phyloP scores from a whole-genome alignment of 2,888 invertebrate species.

The Cantharis rufa region DNA sequence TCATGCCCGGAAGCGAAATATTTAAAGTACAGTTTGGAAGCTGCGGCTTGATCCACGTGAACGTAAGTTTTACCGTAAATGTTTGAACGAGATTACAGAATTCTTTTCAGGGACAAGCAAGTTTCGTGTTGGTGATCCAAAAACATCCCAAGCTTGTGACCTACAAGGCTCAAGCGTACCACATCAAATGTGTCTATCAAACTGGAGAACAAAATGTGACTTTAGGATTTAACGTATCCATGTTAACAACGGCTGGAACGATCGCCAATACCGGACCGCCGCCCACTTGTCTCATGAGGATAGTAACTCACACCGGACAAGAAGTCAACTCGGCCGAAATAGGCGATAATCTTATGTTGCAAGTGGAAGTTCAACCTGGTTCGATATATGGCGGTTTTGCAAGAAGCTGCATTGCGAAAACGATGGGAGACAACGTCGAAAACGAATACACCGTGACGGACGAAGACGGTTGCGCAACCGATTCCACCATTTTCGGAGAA shows the following conservation, averaged over 20 bases:
- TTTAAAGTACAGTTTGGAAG: constrained; percentile 81
- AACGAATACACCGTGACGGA: constrained; percentile 93
- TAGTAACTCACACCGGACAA: constrained; percentile 83
- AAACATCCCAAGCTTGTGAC: constrained; percentile 95
- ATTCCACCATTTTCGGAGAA: constrained; percentile 89
- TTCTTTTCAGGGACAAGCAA: constrained; percentile 77
- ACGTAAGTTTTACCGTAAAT: constrained; percentile 67
- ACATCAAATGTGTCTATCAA: constrained; percentile 93
- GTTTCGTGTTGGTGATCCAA: constrained; percentile 92
- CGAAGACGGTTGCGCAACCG: constrained; percentile 91
- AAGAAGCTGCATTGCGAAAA: constrained; percentile 90
- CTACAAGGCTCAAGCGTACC: constrained; percentile 93
- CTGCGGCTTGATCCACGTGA: constrained; percentile 88
- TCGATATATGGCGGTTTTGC: constrained; percentile 93
- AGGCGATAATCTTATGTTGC: constrained; percentile 57
- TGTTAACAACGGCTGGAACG: constrained; percentile 93
- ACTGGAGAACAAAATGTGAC: constrained; percentile 92
- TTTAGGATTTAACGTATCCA: constrained; percentile 91
- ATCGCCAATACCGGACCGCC: constrained; percentile 95
- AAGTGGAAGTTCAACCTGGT: constrained; percentile 54
- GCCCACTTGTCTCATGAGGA: constrained; percentile 89
- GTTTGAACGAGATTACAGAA: not conserved
- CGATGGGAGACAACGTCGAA: constrained; percentile 84
- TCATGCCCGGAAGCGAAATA: constrained; percentile 68
- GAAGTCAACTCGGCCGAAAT: constrained; percentile 91